Evolutionary conservation across 2,113 vertebrate genomes (phyloP).

Genomic region (Xenopus borealis): DNA sequence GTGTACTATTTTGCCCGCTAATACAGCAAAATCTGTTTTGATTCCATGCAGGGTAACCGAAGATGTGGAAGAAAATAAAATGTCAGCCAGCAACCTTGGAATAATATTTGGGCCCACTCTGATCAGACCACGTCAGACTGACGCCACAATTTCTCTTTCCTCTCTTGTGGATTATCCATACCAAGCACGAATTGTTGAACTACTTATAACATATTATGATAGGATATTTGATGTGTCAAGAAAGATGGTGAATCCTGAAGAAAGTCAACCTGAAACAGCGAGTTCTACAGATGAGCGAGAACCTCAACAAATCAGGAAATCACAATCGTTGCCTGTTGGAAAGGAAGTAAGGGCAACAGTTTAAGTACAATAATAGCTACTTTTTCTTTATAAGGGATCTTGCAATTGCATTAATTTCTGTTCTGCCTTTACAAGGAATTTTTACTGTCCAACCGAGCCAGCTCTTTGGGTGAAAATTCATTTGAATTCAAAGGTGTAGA

Average conservation of each 20-base stretch:
- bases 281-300: conserved; percentile 72
- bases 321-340: conserved; percentile 71
- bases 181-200: conserved; percentile 88
- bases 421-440: conserved; percentile 57
- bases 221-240: conserved; percentile 87
- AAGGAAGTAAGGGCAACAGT: conserved; percentile 77
- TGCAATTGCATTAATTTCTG: conserved; percentile 42
- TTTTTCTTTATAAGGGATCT: conserved; percentile 1
- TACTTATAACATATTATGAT: conserved; percentile 85
- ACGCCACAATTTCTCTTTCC: conserved; percentile 87
- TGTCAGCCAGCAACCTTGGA: conserved; percentile 94
- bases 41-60: conserved; percentile 76
- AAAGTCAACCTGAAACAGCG: conserved; percentile 51
- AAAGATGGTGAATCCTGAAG: conserved; percentile 63
- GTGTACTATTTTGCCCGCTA: too few relatives aligned
- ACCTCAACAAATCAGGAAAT: conserved; percentile 72
- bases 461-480: conserved; percentile 56
- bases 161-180: conserved; percentile 94
- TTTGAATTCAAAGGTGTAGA: conserved; percentile 55
- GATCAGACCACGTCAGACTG: conserved; percentile 84
- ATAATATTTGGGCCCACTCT: conserved; percentile 96
- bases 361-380: conserved; percentile 24
- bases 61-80: conserved; percentile 91
- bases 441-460: conserved; percentile 54
- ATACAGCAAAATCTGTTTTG: conserved; percentile 5